Evolutionary conservation across 2,113 vertebrate species (phyloP), one percentile per base, ranked within the genome.

Genomic region (Notarius quadriscutis): DNA sequence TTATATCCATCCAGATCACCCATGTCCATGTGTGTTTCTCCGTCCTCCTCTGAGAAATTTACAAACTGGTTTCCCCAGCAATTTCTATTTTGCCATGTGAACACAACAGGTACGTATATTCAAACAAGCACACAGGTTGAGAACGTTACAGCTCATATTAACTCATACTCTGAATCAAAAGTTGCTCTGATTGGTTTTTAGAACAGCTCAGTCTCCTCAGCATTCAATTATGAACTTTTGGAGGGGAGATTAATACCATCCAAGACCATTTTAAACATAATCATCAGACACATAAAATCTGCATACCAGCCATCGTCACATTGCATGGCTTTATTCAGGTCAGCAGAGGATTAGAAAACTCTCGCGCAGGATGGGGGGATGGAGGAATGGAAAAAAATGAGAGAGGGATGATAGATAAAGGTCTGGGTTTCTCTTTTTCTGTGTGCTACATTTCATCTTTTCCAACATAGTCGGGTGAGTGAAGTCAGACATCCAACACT

Each of bases 261-360:
- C 34, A 41, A 22, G 71, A 48, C 34, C 71, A 22, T 78, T 79
- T 53, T 4, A 27, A 55, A 79, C 51, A n/a, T n/a, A 15, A 55
- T 79, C 14, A 1, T 55, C 9, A 53, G 7, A 55, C 51, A 79
- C 5, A 1, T 55, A 27, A n/a, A 48, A 82, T 82, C 41, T 65
- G 60, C 48, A 69, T 50, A 27, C 41, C 81, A 69, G 48, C 84
- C 60, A 57, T 63, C 4, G 87, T 87, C 83, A 78, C 85, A 77
- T 90, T 41, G 87, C 60, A 57, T 91, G 87, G 87, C 87, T 87
- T 90, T 89, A 94, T 92, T 88, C 88, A 91, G 94, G 95, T 92
- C 94, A 95, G 87, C 89, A 60, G 67, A 82, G 91, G 94, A 94
- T 95, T 94, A 94, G 41, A 83, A 91, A 86, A 58, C 88, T 72